Percentiles rank a stretch among this genome's conserved stretches.
Evolutionary conservation across 1,140 invertebrate genomes (phyloP).

Genomic region (Microplitis mediator): DNA sequence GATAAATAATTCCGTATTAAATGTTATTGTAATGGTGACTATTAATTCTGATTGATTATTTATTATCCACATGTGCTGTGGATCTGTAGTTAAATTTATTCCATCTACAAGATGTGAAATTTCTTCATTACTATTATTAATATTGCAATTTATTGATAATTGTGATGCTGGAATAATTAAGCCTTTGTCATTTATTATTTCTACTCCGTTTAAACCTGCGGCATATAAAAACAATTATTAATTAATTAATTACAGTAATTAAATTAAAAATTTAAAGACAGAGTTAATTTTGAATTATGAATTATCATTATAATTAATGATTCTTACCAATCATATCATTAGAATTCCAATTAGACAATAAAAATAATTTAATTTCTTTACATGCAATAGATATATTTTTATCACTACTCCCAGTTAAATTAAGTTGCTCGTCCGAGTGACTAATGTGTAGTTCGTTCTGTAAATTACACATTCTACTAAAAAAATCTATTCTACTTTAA

Average conservation of each 20-base stretch:
- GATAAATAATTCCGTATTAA: constrained; percentile 61
- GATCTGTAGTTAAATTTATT: constrained; percentile 66
- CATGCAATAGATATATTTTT: constrained; percentile 52
- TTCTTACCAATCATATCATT: constrained; percentile 60
- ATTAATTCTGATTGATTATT: constrained; percentile 54
- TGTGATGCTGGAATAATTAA: constrained; percentile 39
- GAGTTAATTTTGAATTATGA: neutral
- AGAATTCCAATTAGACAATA: constrained; percentile 68
- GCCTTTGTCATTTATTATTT: constrained; percentile 57
- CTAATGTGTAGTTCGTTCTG: constrained; percentile 16
- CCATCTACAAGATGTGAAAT: constrained; percentile 63
- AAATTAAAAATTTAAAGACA: neutral
- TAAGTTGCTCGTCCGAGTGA: constrained; percentile 1
- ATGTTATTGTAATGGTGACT: constrained; percentile 62
- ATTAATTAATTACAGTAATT: neutral
- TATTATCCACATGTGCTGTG: constrained; percentile 69
- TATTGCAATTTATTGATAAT: constrained; percentile 37
- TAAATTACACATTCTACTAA: constrained; percentile 12
- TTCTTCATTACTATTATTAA: constrained; percentile 36
- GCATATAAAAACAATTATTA: neutral
- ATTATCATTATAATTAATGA: neutral
- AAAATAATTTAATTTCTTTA: constrained; percentile 62
- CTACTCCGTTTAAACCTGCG: constrained; percentile 63
- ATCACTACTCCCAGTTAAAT: constrained; percentile 45
- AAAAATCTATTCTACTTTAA: neutral